Evolutionary conservation across 2,113 vertebrate species (phyloP), one percentile per base, ranked within the genome.

Genomic region (Brienomyrus brachyistius): DNA sequence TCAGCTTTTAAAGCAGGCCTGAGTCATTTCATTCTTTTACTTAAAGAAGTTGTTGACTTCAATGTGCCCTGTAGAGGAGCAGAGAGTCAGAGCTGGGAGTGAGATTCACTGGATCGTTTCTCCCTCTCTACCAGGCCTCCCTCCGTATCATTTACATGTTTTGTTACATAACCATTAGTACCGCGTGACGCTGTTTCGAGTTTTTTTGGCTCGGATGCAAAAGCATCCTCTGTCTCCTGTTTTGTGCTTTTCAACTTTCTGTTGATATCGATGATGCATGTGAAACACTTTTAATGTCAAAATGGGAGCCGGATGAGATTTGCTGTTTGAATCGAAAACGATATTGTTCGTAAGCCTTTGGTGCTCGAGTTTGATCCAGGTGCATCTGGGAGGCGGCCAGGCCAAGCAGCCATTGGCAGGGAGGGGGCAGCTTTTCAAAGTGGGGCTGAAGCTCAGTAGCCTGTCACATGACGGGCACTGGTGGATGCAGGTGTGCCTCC

Each of bases 51-150:
- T 84, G 21, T 48, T 84, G 48, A 84, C 35, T 40, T 35, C 70
- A 35, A 40, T 40, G 35, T 1, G 15, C 17, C 74, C 35, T 80
- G 35, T 17, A 19, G 31, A 84, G 40, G 45, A 84, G 43, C 40
- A n/a, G 21, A 23, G 21, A 48, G 19, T 48, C 10, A 48, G 45
- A 21, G 8, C 94, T 95, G 88, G 90, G 90, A 91, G 92, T 95
- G 94, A 95, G 95, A 95, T 97, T 96, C 96, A 91, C 52, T 89
- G 92, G 92, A 84, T 27, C 17, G n/a, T n/a, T 5, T 48, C 45
- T 77, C 15, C 9, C 15, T 13, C 35, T 40, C 70, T 15, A 17
- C 70, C 35, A 15, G 35, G 15, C 70, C 35, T 40, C 13, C 31
- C 70, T 40, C 74, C 10, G 35, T 40, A 43, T 80, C 74, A 40